Evolutionary conservation across 53 echinoderm and acorn worm genomes (phyloP), one percentile per base, ranked within the genome.

Genomic region (Zoroaster sp.): DNA sequence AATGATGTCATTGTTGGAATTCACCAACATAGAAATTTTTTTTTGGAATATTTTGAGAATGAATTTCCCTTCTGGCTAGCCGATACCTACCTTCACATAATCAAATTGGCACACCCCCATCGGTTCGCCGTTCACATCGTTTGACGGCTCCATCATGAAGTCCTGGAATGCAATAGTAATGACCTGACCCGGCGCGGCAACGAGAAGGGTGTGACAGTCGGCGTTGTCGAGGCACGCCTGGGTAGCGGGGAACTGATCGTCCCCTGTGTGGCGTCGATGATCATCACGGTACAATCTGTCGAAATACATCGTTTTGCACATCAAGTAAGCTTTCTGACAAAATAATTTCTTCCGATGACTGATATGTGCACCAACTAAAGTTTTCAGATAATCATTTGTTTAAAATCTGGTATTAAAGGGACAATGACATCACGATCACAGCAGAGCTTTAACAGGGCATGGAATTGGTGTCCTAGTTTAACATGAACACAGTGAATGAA

Each of bases 161-260:
- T 72, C 75, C 21, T 66, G 75, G 38, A 89, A 92, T 7, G 74
- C 73, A 8, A 92, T 36, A 3, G 88, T 83, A 39, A 92, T 83
- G 37, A 92, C 83, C 63, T 92, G 51, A 9, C 75, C 53, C 14
- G 88, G 88, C 17, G 73, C 51, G 9, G 68, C 83, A 18, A 66
- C 71, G 38, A 92, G 37, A 35, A 92, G 75, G 37, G 76, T 83
- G 41, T 69, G 79, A 51, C 92, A 92, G 75, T 92, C 36, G 18
- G 45, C 23, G 75, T 83, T 51, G 32, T 69, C 67, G 0, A 83
- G 92, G 21, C 89, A 83, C 4, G 73, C 55, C 3, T n/a, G 5
- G 5, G 21, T n/a, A 59, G 21, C 18, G 92, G 92, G 21, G 83
- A 83, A 15, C 67, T 23, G 13, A 92, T 72, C 43, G 54, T 53